These are phyloP conservation scores for Villa cingulata DNA, from an alignment of 2,888 invertebrate species.

Conservation along the genomic window DNA sequence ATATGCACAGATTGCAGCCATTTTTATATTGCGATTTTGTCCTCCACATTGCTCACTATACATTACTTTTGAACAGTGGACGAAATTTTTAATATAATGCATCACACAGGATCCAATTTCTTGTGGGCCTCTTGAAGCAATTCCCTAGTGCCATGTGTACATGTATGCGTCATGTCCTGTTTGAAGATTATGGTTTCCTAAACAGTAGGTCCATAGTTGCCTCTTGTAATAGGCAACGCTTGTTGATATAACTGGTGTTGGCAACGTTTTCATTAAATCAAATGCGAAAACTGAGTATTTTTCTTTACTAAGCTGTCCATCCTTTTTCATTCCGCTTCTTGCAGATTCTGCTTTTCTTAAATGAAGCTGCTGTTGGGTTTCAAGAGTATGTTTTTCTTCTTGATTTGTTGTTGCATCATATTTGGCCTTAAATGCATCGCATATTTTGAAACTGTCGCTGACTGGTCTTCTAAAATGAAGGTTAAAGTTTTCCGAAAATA, in stretches of 20 bases:
- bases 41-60: too few species aligned
- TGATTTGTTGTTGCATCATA: slow-evolving; percentile 7
- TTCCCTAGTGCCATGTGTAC: slow-evolving; percentile 6
- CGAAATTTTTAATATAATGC: slow-evolving; percentile 8
- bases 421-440: slow-evolving; percentile 8
- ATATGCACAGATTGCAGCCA: slow-evolving; percentile 9
- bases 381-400: slow-evolving; percentile 1
- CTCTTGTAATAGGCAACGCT: slow-evolving; percentile 11
- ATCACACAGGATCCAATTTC: slow-evolving; percentile 9
- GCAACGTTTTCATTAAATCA: slow-evolving; percentile 12
- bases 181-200: slow-evolving; percentile 2
- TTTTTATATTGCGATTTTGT: slow-evolving; percentile 11
- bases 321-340: slow-evolving; percentile 11
- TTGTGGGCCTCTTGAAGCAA: slow-evolving; percentile 9
- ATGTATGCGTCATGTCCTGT: slow-evolving; percentile 2
- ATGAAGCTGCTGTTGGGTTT: slow-evolving; percentile 9
- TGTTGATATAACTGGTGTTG: slow-evolving; percentile 10
- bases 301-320: slow-evolving; percentile 6
- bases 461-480: slow-evolving; percentile 13
- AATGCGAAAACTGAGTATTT: slow-evolving; percentile 8
- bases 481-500: slow-evolving; percentile 14
- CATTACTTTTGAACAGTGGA: slow-evolving; percentile 9
- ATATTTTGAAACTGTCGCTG: slow-evolving; percentile 12
- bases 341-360: slow-evolving; percentile 13
- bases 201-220: slow-evolving; percentile 10